These are phyloP conservation scores for Calameuta idolon DNA, from an alignment of 2,888 invertebrate species.

Conservation along the genomic window DNA sequence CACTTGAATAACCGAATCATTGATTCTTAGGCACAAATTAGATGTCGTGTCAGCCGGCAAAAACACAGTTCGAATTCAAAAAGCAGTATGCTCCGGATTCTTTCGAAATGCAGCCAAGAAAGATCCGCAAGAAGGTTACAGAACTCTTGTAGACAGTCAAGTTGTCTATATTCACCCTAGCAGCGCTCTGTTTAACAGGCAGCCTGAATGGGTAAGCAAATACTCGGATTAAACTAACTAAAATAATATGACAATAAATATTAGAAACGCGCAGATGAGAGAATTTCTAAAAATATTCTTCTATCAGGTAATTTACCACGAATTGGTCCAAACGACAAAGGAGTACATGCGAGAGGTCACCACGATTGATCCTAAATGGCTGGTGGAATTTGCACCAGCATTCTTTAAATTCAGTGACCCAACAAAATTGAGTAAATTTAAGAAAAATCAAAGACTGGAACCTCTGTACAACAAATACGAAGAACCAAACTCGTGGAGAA, in stretches of 20 bases:
- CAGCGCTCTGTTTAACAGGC: slow-evolving; percentile 96
- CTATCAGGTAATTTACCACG: slow-evolving; percentile 95
- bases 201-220: slow-evolving; percentile 88
- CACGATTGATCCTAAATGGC: slow-evolving; percentile 97
- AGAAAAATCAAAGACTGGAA: slow-evolving; percentile 98
- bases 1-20: slow-evolving; percentile 12
- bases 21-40: slow-evolving; percentile 81
- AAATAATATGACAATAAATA: not conserved
- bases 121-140: slow-evolving; percentile 98
- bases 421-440: slow-evolving; percentile 97
- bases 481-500: slow-evolving; percentile 99
- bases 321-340: slow-evolving; percentile 97
- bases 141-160: slow-evolving; percentile 97
- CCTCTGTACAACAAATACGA: slow-evolving; percentile 99
- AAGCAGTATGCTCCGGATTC: slow-evolving; percentile 98
- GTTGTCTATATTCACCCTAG: slow-evolving; percentile 99
- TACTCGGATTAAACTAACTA: not conserved
- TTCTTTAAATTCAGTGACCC: slow-evolving; percentile 99
- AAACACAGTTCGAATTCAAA: slow-evolving; percentile 95
- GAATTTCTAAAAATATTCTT: slow-evolving; percentile 14
- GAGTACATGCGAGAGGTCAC: slow-evolving; percentile 99
- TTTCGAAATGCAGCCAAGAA: slow-evolving; percentile 99
- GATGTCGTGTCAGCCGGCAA: slow-evolving; percentile 98
- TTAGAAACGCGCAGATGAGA: not conserved
- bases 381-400: slow-evolving; percentile 98